Percentiles rank a stretch among this genome's conserved stretches.
These are phyloP conservation scores for Percopsis transmontana DNA, from an alignment of 2,113 vertebrate genomes.

Conservation along the genomic window DNA sequence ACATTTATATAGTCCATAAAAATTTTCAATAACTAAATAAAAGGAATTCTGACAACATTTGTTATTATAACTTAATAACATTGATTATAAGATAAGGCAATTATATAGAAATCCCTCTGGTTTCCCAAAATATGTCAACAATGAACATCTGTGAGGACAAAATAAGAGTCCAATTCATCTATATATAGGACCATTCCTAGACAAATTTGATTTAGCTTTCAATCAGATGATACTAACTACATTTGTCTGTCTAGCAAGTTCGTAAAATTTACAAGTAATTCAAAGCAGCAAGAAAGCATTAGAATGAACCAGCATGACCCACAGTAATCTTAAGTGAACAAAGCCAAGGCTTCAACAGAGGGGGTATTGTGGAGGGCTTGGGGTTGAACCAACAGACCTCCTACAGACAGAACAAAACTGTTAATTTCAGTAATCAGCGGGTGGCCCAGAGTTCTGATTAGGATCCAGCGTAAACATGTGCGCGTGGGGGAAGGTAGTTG, in stretches of 20 bases:
- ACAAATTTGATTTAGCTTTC: constrained; percentile 54
- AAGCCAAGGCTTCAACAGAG: constrained; percentile 52
- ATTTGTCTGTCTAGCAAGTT: constrained; percentile 30
- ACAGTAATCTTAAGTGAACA: constrained; percentile 46
- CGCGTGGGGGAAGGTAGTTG: neutral
- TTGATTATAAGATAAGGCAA: neutral
- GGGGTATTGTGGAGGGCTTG: constrained; percentile 60
- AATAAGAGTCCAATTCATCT: constrained; percentile 19
- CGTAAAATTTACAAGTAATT: constrained; percentile 28
- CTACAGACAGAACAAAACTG: constrained; percentile 43
- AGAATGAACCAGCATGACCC: constrained; percentile 39
- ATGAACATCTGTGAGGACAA: constrained; percentile 3
- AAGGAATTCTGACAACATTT: constrained; percentile 7
- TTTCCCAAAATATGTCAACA: constrained; percentile 21
- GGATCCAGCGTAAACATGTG: constrained; percentile 55
- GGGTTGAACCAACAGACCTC: constrained; percentile 52
- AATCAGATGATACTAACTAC: constrained; percentile 32
- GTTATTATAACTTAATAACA: constrained; percentile 6
- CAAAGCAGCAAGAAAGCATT: constrained; percentile 51
- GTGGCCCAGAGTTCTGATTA: constrained; percentile 52
- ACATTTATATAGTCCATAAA: constrained; percentile 36
- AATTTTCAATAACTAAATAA: constrained; percentile 24
- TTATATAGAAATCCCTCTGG: neutral
- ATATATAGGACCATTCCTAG: constrained; percentile 45
- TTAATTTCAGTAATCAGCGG: constrained; percentile 56